Base-by-base conservation (phyloP, 2,888 invertebrate species). In the Drosophila multiciliata region DNA sequence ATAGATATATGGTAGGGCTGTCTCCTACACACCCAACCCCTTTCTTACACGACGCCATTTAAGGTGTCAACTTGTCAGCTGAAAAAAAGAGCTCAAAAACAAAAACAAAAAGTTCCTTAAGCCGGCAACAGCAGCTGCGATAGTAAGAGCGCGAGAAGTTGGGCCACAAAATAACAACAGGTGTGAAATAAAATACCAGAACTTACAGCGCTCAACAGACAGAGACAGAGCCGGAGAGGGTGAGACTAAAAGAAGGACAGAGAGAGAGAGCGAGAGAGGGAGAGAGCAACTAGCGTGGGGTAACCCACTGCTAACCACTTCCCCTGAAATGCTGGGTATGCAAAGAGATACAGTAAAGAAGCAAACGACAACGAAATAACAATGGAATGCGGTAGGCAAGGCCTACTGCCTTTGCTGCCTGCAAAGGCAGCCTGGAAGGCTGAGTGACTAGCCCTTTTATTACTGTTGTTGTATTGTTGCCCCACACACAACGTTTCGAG, bases 321-420 rank as follows among this genome's bases (percentile, higher is more conserved):
- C 77, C 80, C 78, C 72, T 57, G 59, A 23, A n/a, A 26, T 36
- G 48, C 32, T 23, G 64, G 55, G 60, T 71, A 78, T 80, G 72
- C 82, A 71, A 67, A 60, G 63, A 64, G 36, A 35, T 35, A 66
- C 45, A 15, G 32, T 42, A 73, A 64, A 61, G 52, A 64, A 52
- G 55, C 58, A 66, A 73, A 65, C 68, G 70, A 68, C 78, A 83
- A 84, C 84, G 84, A 90, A 90, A 81, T 76, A 90, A 90, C 89
- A 87, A 89, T 90, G 72, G 90, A 87, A 87, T 87, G 84, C 70
- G 23, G 59, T 48, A 50, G 59, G 59, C 55, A 75, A 48, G 50
- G 75, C 57, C 57, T 40, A 48, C 73, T 66, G 80, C 54, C 52
- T 40, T 53, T 40, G 48, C 73, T 66, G 80, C 54, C 52, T 40